Conservation (phyloP, 2,113 vertebrate species). For the Apus apus region DNA sequence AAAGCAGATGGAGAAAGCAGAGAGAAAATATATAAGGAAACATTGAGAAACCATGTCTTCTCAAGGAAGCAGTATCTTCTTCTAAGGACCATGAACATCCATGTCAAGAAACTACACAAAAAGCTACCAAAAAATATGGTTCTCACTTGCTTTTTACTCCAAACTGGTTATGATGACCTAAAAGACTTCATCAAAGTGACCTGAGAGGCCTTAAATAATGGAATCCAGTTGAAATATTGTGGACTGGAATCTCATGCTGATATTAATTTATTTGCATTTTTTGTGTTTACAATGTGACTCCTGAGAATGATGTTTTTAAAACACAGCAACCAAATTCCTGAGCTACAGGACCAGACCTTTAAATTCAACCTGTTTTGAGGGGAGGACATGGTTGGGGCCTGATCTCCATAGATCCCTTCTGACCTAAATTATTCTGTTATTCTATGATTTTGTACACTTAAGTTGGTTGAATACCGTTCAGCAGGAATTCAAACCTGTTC, state of each 20-base stretch:
- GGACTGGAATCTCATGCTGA: neutral
- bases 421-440: neutral
- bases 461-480: neutral
- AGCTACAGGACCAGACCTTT: neutral
- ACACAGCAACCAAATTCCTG: neutral
- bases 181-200: neutral
- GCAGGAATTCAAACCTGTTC: neutral
- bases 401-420: neutral
- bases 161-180: neutral
- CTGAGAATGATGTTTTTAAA: neutral
- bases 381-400: neutral
- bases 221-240: neutral
- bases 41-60: neutral
- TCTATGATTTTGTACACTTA: accelerated
- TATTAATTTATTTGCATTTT: neutral
- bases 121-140: accelerated
- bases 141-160: neutral
- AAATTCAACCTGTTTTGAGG: neutral
- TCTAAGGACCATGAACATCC: accelerated
- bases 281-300: neutral
- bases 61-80: neutral
- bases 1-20: neutral
- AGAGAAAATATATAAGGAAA: neutral
- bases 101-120: neutral
- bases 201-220: neutral